A percentile compares a stretch with the other conserved stretches of the same genome.
phyloP scores from a whole-genome alignment of 1,140 invertebrate genomes.

The Heliconius hermathena region DNA sequence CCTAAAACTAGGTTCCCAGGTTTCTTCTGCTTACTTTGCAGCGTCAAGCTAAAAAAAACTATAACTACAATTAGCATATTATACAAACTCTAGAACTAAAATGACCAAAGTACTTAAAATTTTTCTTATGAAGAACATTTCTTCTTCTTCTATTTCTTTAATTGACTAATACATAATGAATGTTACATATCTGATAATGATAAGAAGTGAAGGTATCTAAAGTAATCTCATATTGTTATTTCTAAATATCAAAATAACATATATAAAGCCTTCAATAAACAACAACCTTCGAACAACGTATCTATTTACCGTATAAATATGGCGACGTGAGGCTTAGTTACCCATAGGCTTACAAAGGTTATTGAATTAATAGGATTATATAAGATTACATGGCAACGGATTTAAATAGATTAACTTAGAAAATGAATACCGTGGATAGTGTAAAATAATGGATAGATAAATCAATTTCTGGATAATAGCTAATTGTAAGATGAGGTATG shows the following conservation, averaged over 20 bases:
- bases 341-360: constrained; percentile 36
- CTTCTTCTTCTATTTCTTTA: no score
- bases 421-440: background rate
- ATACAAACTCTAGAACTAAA: no score
- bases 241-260: background rate
- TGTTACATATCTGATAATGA: no score
- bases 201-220: no score
- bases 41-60: no score
- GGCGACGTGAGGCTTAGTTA: constrained; percentile 24
- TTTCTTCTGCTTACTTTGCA: background rate
- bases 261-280: background rate
- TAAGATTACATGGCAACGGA: constrained; percentile 31
- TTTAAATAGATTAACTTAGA: constrained; percentile 9
- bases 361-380: constrained; percentile 41
- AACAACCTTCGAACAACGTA: constrained; percentile 18
- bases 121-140: no score
- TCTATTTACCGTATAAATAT: constrained; percentile 37
- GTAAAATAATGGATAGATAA: background rate
- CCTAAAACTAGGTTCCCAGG: background rate
- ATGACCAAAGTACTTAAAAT: no score
- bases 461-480: background rate
- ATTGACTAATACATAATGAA: no score
- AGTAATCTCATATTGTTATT: background rate
- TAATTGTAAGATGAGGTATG: background rate
- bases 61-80: no score